Conservation (phyloP, 23 tunicate genomes). For the Ciona savignyi region DNA sequence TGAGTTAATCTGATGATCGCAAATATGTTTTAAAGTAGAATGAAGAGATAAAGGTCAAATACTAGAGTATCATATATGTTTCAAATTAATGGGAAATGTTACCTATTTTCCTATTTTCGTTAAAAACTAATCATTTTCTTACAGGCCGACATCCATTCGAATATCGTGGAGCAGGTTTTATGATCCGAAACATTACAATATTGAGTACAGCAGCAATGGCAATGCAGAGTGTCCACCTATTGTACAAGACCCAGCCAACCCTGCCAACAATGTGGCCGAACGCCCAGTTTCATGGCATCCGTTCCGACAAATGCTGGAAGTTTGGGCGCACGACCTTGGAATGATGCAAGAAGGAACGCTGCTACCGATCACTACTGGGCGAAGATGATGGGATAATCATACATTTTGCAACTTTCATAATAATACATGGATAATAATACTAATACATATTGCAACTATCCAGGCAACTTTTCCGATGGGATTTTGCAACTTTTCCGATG, state of each 20-base stretch:
- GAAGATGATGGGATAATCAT: neutral
- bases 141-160: constrained; percentile 56
- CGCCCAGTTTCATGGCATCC: constrained; percentile 71
- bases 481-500: no score
- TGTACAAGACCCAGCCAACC: constrained; percentile 95
- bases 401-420: neutral
- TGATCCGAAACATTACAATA: constrained; percentile 84
- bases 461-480: no score
- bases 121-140: no score
- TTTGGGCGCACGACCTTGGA: constrained; percentile 60
- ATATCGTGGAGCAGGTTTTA: constrained; percentile 82
- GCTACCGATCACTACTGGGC: constrained; percentile 10
- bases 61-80: no score
- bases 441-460: no score
- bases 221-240: constrained; percentile 60
- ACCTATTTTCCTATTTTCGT: no score
- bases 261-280: constrained; percentile 90
- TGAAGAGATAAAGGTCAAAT: no score
- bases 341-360: constrained; percentile 45
- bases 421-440: no score
- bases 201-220: constrained; percentile 59
- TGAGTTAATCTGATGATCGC: no score
- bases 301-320: constrained; percentile 44
- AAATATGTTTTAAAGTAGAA: no score
- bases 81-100: no score